Evolutionary conservation across 1,140 invertebrate genomes (phyloP), one percentile per base, ranked within the genome.

Genomic region (Ostrea edulis): DNA sequence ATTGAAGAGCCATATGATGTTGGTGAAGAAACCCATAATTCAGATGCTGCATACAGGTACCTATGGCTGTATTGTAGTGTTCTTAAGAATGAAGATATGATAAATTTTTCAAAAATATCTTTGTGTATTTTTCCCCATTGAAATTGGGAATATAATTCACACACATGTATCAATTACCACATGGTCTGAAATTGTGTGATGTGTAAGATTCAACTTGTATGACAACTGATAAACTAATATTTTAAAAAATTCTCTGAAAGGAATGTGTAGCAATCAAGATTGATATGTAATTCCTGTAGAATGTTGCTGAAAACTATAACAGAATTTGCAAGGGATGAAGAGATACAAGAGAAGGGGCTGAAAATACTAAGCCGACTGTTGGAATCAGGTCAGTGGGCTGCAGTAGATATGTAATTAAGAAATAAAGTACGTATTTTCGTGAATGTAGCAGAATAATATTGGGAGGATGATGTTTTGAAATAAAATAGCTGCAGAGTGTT

Each of bases 41-140:
- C 68, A 29, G 68, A 77, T 25, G 29, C 14, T 14, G 68, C 68
- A 77, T 77, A 77, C 68, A 77, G 68, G 68, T 77, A 68, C 68
- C 22, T 20, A 17, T 0, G n/a, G n/a, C n/a, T n/a, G n/a, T n/a
- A n/a, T n/a, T n/a, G n/a, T n/a, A 14, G 55, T 12, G 55, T n/a
- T 3, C 12, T 58, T 17, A 58, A 58, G 20, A 1, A 44, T 44
- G 35, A 44, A 5, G 1, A 5, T 44, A 44, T 44, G 35, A 44
- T 44, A n/a, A n/a, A n/a, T n/a, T n/a, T n/a, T n/a, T n/a, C n/a
- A n/a, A n/a, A n/a, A n/a, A n/a, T n/a, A n/a, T 44, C 35, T 44
- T 44, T 44, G 1, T 1, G 35, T 44, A 44, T 44, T 44, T 44
- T 44, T 44, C 35, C n/a, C 35, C 35, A 44, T 44, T 44, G 35